Evolutionary conservation across 2,797 vertebrate genomes (phyloP).

Genomic region (Gallinago stenura): DNA sequence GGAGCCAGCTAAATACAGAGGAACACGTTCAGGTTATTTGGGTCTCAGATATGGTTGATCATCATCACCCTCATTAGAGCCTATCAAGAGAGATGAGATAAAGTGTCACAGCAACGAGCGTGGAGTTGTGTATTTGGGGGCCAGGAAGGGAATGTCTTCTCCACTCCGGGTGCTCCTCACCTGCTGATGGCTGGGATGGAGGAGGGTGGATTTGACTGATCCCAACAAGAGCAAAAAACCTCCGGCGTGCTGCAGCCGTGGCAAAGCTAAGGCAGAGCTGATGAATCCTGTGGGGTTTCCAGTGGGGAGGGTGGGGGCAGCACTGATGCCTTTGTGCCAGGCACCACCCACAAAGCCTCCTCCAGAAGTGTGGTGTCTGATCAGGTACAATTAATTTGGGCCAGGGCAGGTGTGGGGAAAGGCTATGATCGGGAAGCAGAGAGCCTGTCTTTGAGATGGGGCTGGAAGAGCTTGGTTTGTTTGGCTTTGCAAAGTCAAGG

Average conservation of each 20-base stretch:
- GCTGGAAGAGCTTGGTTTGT: constrained; percentile 5
- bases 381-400: background rate
- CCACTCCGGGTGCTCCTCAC: background rate
- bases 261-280: background rate
- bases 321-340: background rate
- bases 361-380: background rate
- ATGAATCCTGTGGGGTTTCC: background rate
- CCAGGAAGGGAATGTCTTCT: background rate
- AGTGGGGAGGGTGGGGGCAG: background rate
- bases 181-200: background rate
- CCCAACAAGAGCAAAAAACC: background rate
- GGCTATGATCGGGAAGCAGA: background rate
- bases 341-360: background rate
- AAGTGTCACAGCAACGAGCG: background rate
- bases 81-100: background rate
- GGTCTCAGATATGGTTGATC: background rate
- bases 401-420: background rate
- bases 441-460: background rate
- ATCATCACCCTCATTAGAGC: background rate
- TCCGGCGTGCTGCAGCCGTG: fast-evolving
- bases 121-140: background rate
- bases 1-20: background rate
- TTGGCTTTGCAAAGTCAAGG: constrained; percentile 38
- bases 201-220: background rate
- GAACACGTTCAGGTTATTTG: background rate